Evolutionary conservation across 2,797 vertebrate species (phyloP), one percentile per base, ranked within the genome.

Genomic region (Epinephelus awoara): DNA sequence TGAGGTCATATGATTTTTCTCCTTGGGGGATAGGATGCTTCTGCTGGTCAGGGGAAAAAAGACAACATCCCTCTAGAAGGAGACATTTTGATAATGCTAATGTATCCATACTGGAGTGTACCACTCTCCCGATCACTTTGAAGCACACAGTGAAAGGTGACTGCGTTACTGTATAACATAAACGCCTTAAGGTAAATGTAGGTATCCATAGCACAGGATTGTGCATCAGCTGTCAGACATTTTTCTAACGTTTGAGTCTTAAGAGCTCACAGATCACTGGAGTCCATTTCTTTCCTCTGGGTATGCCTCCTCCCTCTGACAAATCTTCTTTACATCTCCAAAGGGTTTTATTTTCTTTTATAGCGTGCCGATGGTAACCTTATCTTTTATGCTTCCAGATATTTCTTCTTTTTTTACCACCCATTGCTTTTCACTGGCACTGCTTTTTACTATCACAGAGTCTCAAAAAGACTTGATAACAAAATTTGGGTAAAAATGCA

Each of bases 281-380:
- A 75, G 59, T 76, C 57, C 14, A 15, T 77, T 47, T 78, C 9
- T 66, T 62, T 75, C 21, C 54, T 70, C 77, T 66, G n/a, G 63
- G 59, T 50, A 51, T 57, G 9, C 18, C 27, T 18, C 75, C 44
- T 70, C 23, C 34, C 57, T 67, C 67, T 85, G 71, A 50, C 62
- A 81, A 11, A 55, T 75, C 44, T 19, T 75, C 65, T 83, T 77
- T 49, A 74, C 62, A 79, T 82, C 77, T 78, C 67, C n/a, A 65
- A 38, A 73, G 47, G 40, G 11, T 57, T 61, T 56, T 44, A 44
- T 46, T 71, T 76, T 65, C 23, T 72, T 79, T 72, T 54, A 69
- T 59, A 57, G 68, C 52, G 64, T 0, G 0, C 21, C 10, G 15
- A 76, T 65, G 27, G 57, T 47, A 67, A 77, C 67, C 66, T 83